Evolutionary conservation across 92 coral and sea anemone genomes (phyloP).

Genomic region (Phymanthus crucifer): DNA sequence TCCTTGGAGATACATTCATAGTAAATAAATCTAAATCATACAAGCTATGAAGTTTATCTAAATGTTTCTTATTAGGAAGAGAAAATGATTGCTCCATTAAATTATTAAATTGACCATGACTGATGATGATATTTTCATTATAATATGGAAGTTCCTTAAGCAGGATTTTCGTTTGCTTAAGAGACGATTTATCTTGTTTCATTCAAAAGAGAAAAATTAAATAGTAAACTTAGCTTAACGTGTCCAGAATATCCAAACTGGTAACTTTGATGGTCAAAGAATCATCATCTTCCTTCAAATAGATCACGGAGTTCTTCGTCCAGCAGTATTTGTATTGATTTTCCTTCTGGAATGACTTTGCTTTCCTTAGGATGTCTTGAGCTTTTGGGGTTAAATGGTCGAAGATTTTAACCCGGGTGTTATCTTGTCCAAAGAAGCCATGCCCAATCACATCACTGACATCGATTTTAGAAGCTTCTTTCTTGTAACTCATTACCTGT

Average conservation of each 20-base stretch:
- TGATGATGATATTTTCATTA: constrained; percentile 5
- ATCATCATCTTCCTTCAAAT: constrained; percentile 2
- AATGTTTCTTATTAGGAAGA: constrained; percentile 2
- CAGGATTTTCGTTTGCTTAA: constrained; percentile 1
- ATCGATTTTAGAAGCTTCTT: constrained; percentile 34
- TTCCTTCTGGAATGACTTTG: constrained; percentile 16
- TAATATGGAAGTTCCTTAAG: constrained; percentile 11
- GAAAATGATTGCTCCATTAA: neutral
- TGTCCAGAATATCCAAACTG: constrained; percentile 1
- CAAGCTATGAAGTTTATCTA: constrained; percentile 18
- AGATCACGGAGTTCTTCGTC: constrained; percentile 18
- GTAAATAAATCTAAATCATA: constrained; percentile 2
- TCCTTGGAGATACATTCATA: constrained; percentile 10
- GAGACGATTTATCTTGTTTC: neutral
- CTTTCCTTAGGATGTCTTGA: constrained; percentile 14
- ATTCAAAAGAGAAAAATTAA: neutral
- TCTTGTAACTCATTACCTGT: constrained; percentile 36
- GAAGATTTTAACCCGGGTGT: constrained; percentile 9
- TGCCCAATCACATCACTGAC: constrained; percentile 11
- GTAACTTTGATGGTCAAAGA: neutral
- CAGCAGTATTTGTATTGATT: constrained; percentile 21
- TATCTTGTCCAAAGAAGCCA: constrained; percentile 4
- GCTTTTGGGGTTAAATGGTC: constrained; percentile 21
- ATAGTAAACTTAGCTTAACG: neutral
- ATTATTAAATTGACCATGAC: constrained; percentile 7